Percentiles rank a stretch among this genome's conserved stretches.
Evolutionary conservation across 2,888 invertebrate genomes (phyloP).

Genomic region (Stratiomys singularior): DNA sequence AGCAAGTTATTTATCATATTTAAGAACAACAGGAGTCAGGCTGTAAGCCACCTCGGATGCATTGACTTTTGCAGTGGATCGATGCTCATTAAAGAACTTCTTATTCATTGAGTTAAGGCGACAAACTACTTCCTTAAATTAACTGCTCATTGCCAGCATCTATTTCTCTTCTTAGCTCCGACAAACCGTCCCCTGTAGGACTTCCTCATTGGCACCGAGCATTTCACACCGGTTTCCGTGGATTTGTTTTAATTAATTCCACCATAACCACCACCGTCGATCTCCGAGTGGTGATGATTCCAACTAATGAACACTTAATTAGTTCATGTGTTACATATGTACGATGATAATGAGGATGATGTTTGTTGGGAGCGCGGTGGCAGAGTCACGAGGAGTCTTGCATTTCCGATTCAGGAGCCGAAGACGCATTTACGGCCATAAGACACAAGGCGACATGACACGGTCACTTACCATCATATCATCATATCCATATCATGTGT

Average conservation of each 20-base stretch:
- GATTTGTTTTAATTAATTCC: conserved; percentile 43
- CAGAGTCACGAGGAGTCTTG: conserved; percentile 20
- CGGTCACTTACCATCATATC: conserved; percentile 32
- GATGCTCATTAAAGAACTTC: no score
- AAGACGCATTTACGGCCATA: conserved; percentile 1
- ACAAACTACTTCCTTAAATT: conserved; percentile 28
- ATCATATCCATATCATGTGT: conserved; percentile 45
- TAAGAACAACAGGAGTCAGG: no score
- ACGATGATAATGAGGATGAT: conserved; percentile 28
- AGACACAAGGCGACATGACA: conserved; percentile 18
- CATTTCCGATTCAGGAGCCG: conserved; percentile 27
- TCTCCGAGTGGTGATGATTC: conserved; percentile 15
- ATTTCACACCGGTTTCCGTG: conserved; percentile 42
- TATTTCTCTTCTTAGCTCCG: neutral
- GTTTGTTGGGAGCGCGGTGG: neutral
- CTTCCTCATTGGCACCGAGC: conserved; percentile 8
- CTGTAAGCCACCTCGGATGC: no score
- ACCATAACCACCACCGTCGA: conserved; percentile 26
- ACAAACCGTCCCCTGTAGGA: neutral
- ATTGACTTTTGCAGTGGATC: no score
- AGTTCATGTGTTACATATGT: conserved; percentile 37
- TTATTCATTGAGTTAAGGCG: no score
- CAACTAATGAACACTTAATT: conserved; percentile 44
- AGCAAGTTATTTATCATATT: no score
- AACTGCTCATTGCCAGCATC: conserved; percentile 1